Evolutionary conservation across 1,140 invertebrate species (phyloP), one percentile per base, ranked within the genome.

Genomic region (Bombus confusus): DNA sequence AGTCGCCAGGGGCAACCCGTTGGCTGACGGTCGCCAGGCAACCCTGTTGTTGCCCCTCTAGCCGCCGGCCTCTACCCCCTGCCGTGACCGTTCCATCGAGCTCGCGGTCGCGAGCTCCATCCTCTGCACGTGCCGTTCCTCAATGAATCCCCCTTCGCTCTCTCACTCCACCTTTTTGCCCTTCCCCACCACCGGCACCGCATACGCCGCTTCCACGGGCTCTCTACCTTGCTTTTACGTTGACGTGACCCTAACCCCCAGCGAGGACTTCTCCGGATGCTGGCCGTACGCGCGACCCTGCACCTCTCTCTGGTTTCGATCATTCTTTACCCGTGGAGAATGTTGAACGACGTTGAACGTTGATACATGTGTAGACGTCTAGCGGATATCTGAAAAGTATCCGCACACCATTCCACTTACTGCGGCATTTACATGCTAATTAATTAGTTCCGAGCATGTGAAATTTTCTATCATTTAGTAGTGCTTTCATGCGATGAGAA

Each of bases 1-100:
- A 92, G 92, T 93, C 91, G 88, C 87, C 91, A 93, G 88, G 91
- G 92, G 92, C 92, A 93, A 93, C 92, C 86, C 84, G 89, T 83
- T 83, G 82, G 78, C 81, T 84, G 86, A 90, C 86, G 89, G 92
- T 93, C 86, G 92, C 91, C 82, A 87, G 91, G 92, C 92, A 92
- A 93, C 92, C 91, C 92, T 85, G 66, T 86, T 83, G 83, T 87
- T 80, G 73, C 75, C 83, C 73, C 83, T 28, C 80, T 62, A 25
- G 39, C 80, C 39, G 47, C 72, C 66, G 80, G 68, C 41, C 83
- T 77, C 71, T 84, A 82, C 83, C 71, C 78, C 85, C 86, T 84
- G 77, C 78, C 69, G 83, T 85, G 79, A 84, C 71, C 82, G 75
- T 41, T 66, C 43, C 85, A 84, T 69, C 31, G 47, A 57, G 52